Conservation (phyloP, 2,113 vertebrate species). For the Callospermophilus lateralis region DNA sequence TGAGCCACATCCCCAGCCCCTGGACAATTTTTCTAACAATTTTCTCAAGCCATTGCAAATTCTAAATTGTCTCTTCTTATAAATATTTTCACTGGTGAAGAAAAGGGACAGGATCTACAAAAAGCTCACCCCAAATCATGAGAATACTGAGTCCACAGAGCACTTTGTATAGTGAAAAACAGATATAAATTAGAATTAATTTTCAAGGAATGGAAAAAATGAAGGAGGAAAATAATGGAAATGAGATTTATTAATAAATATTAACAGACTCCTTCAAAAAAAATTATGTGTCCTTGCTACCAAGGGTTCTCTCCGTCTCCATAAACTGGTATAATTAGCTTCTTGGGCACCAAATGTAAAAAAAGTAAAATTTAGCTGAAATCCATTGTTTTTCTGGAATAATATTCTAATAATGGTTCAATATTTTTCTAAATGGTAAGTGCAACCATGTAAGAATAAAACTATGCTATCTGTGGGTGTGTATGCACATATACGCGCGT, state of each 20-base stretch:
- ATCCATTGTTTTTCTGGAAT: constrained; percentile 6
- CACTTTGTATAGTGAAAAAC: not conserved
- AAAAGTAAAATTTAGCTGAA: not conserved
- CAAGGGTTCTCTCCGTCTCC: constrained; percentile 50
- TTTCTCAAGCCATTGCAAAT: not conserved
- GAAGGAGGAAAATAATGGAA: not conserved
- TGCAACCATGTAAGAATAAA: not conserved
- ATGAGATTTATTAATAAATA: not conserved
- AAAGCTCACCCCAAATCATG: not conserved
- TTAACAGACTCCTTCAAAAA: not conserved
- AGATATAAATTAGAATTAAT: not conserved
- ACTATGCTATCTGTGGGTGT: not conserved
- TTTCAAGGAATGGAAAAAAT: not conserved
- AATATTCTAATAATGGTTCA: not conserved
- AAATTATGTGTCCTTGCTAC: not conserved
- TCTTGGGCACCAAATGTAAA: not conserved
- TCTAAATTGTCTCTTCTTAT: not conserved
- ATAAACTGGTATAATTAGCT: not conserved
- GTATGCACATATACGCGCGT: not conserved
- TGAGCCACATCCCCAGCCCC: too few relatives aligned
- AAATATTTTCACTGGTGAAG: not conserved
- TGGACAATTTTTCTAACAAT: not conserved
- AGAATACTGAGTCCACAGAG: not conserved
- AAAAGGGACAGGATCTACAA: not conserved
- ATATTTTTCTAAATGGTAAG: constrained; percentile 27